phyloP scores from a whole-genome alignment of 2,113 vertebrate genomes.

The Alouatta palliata region DNA sequence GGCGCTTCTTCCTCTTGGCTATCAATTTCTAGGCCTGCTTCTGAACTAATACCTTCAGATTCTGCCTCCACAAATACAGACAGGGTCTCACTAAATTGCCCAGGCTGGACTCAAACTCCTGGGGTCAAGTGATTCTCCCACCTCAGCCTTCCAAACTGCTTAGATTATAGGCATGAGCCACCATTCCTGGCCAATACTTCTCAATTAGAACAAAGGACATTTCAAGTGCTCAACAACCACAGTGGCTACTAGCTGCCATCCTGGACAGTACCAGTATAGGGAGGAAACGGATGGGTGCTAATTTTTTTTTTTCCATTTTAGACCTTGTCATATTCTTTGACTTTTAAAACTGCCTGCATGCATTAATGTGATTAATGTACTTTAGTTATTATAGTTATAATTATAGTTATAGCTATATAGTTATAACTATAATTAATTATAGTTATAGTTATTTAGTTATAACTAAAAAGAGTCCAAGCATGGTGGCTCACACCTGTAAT shows the following conservation, averaged over 20 bases:
- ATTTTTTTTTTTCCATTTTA: not conserved
- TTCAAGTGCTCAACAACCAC: not conserved
- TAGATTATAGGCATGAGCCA: too few relatives aligned
- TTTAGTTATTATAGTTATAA: too few relatives aligned
- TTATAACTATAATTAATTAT: not conserved
- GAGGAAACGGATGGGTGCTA: not conserved
- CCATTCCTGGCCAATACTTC: too few relatives aligned
- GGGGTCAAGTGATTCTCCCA: too few relatives aligned
- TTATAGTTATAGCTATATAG: too few relatives aligned
- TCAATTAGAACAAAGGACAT: not conserved
- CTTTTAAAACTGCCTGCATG: not conserved
- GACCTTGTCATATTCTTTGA: not conserved
- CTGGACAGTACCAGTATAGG: not conserved
- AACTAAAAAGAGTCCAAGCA: not conserved
- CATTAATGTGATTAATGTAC: not conserved
- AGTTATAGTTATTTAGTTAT: not conserved
- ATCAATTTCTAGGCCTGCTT: slow-evolving; percentile 90
- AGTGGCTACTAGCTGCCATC: not conserved
- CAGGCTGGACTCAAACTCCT: too few relatives aligned
- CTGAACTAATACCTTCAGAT: slow-evolving; percentile 90
- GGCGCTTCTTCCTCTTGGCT: slow-evolving; percentile 93
- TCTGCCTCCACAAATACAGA: slow-evolving; percentile 87
- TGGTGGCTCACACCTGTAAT: not conserved
- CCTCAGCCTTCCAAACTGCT: too few relatives aligned
- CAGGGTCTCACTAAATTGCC: too few relatives aligned